These are phyloP conservation scores for Apodemia hepburni DNA, from an alignment of 2,888 invertebrate genomes.

Conservation along the genomic window DNA sequence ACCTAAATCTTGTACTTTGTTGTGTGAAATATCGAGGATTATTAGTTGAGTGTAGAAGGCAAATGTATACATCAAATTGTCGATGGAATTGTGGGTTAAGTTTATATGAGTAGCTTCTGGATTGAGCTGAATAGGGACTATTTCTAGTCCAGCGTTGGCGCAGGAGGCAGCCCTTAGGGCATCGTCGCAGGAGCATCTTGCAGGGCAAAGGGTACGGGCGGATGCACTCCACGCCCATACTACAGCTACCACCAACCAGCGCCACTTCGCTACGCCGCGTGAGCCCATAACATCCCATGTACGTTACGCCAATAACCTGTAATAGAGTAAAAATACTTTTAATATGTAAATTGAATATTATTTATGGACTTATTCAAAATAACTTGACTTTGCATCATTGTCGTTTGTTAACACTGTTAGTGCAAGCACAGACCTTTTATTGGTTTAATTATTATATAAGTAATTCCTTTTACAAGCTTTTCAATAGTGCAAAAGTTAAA, in stretches of 20 bases:
- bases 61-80: constrained; percentile 88
- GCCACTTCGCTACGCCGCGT: constrained; percentile 71
- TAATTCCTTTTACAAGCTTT: no score
- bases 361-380: no score
- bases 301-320: constrained; percentile 61
- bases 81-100: constrained; percentile 91
- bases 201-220: constrained; percentile 86
- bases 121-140: constrained; percentile 93
- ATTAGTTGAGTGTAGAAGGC: constrained; percentile 90
- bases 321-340: constrained; percentile 39
- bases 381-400: no score
- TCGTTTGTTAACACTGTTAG: no score
- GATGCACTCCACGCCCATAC: constrained; percentile 76
- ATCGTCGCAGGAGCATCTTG: constrained; percentile 91
- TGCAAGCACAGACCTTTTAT: no score
- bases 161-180: constrained; percentile 87
- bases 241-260: constrained; percentile 75
- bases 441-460: no score
- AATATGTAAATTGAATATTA: no score
- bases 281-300: constrained; percentile 79
- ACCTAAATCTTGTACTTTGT: constrained; percentile 89
- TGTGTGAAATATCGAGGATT: constrained; percentile 90
- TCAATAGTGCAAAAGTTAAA: no score
- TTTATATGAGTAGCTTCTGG: constrained; percentile 92
- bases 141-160: constrained; percentile 88